These are phyloP conservation scores for Orius laevigatus DNA, from an alignment of 1,140 invertebrate genomes.

Conservation along the genomic window DNA sequence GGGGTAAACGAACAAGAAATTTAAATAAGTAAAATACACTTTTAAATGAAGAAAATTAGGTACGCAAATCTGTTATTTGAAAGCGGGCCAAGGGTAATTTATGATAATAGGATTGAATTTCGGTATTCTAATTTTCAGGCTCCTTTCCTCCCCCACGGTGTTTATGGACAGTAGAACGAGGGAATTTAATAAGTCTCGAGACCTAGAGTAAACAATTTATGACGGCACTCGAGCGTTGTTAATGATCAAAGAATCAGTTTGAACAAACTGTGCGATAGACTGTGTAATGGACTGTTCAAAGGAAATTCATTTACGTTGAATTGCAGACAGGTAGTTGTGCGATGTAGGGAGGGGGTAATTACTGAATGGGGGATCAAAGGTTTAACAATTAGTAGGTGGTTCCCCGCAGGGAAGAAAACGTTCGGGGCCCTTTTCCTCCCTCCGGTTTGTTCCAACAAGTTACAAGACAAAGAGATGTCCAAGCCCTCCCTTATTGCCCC, in stretches of 20 bases:
- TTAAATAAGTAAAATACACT: too few species aligned
- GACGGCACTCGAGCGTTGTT: too few species aligned
- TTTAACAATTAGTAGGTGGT: slow-evolving; percentile 8
- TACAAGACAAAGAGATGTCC: too few species aligned
- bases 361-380: slow-evolving; percentile 7
- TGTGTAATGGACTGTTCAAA: slow-evolving; percentile 9
- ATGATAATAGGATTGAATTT: slow-evolving; percentile 2
- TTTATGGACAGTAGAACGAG: too few species aligned
- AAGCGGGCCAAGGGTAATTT: not conserved
- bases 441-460: too few species aligned
- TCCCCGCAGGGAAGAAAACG: slow-evolving; percentile 9
- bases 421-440: not conserved
- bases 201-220: too few species aligned
- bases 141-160: too few species aligned
- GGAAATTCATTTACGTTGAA: slow-evolving; percentile 8
- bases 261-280: not conserved
- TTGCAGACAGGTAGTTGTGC: slow-evolving; percentile 8
- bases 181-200: too few species aligned
- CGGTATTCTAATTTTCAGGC: too few species aligned
- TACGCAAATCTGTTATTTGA: slow-evolving; percentile 1
- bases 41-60: not conserved
- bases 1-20: too few species aligned
- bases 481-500: too few species aligned
- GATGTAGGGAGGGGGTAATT: not conserved
- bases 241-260: too few species aligned